Base-by-base conservation (phyloP, 2,888 invertebrate genomes). In the Stictocephala bisonia region DNA sequence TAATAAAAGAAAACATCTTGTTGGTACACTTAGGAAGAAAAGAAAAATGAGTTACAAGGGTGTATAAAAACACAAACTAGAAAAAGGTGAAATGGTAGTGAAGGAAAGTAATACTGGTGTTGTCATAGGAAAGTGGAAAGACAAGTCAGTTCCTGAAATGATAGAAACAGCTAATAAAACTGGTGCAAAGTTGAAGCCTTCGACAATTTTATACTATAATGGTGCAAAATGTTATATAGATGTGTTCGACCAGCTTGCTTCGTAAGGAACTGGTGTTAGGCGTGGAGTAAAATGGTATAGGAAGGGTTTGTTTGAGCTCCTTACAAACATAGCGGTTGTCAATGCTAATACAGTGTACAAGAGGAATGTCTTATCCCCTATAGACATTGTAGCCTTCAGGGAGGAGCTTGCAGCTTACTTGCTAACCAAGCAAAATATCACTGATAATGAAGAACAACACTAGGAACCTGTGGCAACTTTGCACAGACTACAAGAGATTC, bases 271-370 rank as follows among this genome's bases (percentile, higher is more conserved):
- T 27, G n/a, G 50, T 15, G 13, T 70, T 15, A 15, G 70, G 1
- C 11, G 40, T 22, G 70, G 70, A 3, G 15, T 70, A 15, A 70
- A 70, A 29, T 70, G 70, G 56, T 22, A 70, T n/a, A n/a, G n/a
- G n/a, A n/a, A n/a, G n/a, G n/a, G n/a, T n/a, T n/a, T n/a, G n/a
- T n/a, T n/a, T n/a, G 13, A n/a, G 56, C 18, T 35, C 51, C 20
- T 35, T 22, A 53, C 24, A 20, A 70, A 70, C 26, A 56, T 41
- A 9, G 31, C 70, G n/a, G 56, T 56, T 3, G 70, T 56, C 18
- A 70, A 70, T 48, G 48, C 48, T 15, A 20, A 15, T 48, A 22
- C 2, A 2, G 2, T 48, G 1, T 48, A 48, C 11, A 48, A 48
- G 22, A n/a, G n/a, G n/a, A n/a, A n/a, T n/a, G n/a, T n/a, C n/a